phyloP scores from a whole-genome alignment of 2,888 invertebrate genomes.

The Amaurobius ferox region DNA sequence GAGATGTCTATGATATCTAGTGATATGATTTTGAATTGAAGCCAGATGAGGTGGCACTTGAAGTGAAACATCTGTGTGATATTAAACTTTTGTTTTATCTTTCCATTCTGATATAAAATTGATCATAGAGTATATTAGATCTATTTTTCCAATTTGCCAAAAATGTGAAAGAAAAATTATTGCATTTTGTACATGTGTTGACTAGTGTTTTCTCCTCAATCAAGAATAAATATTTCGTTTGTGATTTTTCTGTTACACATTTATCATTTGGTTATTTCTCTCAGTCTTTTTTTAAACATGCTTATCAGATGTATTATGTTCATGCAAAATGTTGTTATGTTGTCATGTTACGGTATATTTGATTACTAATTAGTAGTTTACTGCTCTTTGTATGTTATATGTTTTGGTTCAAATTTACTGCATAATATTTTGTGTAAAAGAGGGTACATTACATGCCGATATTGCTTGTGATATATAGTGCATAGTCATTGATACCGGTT shows the following conservation, averaged over 20 bases:
- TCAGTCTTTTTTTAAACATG: not conserved
- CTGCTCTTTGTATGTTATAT: not conserved
- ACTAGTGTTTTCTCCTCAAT: not conserved
- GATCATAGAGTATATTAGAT: slow-evolving; percentile 41
- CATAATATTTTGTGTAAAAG: not conserved
- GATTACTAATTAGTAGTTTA: slow-evolving; percentile 11
- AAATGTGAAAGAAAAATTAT: slow-evolving; percentile 1
- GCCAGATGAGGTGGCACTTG: not conserved
- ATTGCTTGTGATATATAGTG: slow-evolving; percentile 12
- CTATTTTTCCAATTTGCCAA: slow-evolving; percentile 57
- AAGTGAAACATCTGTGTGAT: slow-evolving; percentile 54
- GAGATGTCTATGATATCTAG: slow-evolving; percentile 12
- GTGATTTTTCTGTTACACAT: not conserved
- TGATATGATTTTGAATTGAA: slow-evolving; percentile 17
- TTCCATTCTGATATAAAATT: slow-evolving; percentile 27
- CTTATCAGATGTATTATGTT: slow-evolving; percentile 6
- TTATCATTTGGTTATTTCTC: not conserved
- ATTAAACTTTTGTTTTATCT: slow-evolving; percentile 46
- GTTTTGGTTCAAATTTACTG: not conserved
- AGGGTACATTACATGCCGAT: slow-evolving; percentile 8
- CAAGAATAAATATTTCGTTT: not conserved
- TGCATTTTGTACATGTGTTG: not conserved
- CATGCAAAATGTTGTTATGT: slow-evolving; percentile 1
- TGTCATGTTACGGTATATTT: not conserved
- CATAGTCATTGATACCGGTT: slow-evolving; percentile 9